Conservation (phyloP, 1,140 invertebrate species). For the Ericerus pela region DNA sequence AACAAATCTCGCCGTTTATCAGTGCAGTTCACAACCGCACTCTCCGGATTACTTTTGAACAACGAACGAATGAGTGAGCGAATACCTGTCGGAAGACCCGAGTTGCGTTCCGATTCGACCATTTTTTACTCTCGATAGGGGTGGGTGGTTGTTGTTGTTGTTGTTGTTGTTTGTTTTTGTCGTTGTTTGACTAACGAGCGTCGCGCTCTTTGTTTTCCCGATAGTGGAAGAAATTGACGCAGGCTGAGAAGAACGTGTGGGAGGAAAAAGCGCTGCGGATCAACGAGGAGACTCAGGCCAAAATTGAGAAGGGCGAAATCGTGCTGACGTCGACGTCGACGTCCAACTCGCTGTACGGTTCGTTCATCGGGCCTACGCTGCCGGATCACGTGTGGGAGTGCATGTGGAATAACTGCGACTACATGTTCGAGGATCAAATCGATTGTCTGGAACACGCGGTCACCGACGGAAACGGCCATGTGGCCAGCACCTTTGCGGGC, state of each 20-base stretch:
- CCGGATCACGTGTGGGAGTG: conserved; percentile 63
- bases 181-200: background rate
- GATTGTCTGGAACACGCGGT: conserved; percentile 85
- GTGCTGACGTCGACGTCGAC: background rate
- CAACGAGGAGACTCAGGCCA: conserved; percentile 62
- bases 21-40: too few species aligned
- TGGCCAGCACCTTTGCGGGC: conserved; percentile 34
- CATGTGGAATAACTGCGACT: conserved; percentile 82
- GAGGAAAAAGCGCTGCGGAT: conserved; percentile 77
- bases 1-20: too few species aligned
- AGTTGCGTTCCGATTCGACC: too few species aligned
- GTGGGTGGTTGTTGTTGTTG: too few species aligned
- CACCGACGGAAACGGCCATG: conserved; percentile 49
- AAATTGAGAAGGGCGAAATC: conserved; percentile 5
- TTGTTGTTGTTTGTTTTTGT: too few species aligned
- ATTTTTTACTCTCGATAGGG: too few species aligned
- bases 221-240: conserved; percentile 78
- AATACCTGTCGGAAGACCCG: too few species aligned
- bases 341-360: background rate
- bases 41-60: too few species aligned
- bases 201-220: background rate
- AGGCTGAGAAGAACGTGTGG: conserved; percentile 78
- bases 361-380: conserved; percentile 20
- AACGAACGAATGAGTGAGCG: too few species aligned
- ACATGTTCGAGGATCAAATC: conserved; percentile 69